Evolutionary conservation across 2,888 invertebrate species (phyloP), one percentile per base, ranked within the genome.

Genomic region (Apeira syringaria): DNA sequence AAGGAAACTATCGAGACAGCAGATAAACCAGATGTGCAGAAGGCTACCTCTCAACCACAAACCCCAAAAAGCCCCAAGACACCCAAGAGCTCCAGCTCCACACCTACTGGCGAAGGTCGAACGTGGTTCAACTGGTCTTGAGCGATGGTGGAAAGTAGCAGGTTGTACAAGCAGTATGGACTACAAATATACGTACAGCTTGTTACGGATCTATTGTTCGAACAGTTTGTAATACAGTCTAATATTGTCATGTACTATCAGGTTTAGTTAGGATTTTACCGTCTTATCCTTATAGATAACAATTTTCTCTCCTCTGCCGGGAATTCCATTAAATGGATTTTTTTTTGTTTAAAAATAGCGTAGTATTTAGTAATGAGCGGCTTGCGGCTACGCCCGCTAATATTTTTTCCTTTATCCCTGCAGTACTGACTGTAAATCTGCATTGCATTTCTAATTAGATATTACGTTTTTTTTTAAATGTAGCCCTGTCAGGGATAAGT

Each of bases 41-140:
- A 73, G 13, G 64, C 74, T 7, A 64, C 27, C 0, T 46, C 45
- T 3, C 45, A 40, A 31, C 45, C 45, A 6, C 74, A 4, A 61
- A 71, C 22, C 65, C 80, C 11, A 70, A 81, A n/a, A 76, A 71
- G 31, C 79, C 82, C 2, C 58, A 61, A 50, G 28, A 56, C 80
- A 0, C 73, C 78, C 0, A 75, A 74, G 41, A 77, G 75, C 32
- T 53, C 72, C 22, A 56, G 64, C 22, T 47, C 72, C 50, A 75
- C 88, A 25, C 82, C 85, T 0, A 76, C 87, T 2, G 65, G 86
- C 5, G 90, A 90, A 56, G 69, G 77, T 17, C 83, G 83, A 53
- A 90, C 91, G 0, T 92, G 92, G 92, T 91, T 92, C 61, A 85
- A 80, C 3, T 92, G 92, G 91, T 91, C 91, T 45, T 92, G 82